Conservation (phyloP, 2,797 vertebrate species). For the Psittacula echo region DNA sequence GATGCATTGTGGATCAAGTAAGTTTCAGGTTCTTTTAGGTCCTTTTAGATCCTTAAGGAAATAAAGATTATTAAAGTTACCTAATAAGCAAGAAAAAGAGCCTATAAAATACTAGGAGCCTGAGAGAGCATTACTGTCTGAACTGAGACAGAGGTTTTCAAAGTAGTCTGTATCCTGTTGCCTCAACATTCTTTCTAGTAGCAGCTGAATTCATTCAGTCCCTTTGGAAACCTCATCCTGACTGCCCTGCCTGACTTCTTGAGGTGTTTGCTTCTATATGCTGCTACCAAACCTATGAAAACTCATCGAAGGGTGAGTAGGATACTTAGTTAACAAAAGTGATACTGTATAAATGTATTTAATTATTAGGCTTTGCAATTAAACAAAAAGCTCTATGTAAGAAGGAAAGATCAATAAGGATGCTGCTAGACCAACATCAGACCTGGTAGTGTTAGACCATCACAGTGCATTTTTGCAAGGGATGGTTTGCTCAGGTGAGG, state of each 20-base stretch:
- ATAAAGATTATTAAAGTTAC: not conserved
- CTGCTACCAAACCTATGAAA: not conserved
- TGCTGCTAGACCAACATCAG: not conserved
- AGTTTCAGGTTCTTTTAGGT: not conserved
- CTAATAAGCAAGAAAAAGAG: not conserved
- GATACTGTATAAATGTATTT: not conserved
- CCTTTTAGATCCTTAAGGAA: not conserved
- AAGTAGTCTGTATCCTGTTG: not conserved
- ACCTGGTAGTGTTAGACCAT: not conserved
- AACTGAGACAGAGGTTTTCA: not conserved
- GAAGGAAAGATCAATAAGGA: not conserved
- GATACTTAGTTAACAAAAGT: not conserved
- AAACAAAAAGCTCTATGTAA: not conserved
- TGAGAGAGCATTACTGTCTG: not conserved
- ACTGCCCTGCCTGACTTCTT: not conserved
- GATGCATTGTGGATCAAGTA: not conserved
- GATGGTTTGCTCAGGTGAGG: not conserved
- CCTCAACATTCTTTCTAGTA: not conserved
- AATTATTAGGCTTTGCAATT: not conserved
- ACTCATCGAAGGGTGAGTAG: not conserved
- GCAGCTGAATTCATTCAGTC: not conserved
- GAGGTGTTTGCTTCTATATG: fast-evolving
- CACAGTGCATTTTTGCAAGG: not conserved
- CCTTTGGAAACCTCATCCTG: not conserved
- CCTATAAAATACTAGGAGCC: not conserved